Evolutionary conservation across 2,113 vertebrate species (phyloP).

Genomic region (Bombycilla garrulus): DNA sequence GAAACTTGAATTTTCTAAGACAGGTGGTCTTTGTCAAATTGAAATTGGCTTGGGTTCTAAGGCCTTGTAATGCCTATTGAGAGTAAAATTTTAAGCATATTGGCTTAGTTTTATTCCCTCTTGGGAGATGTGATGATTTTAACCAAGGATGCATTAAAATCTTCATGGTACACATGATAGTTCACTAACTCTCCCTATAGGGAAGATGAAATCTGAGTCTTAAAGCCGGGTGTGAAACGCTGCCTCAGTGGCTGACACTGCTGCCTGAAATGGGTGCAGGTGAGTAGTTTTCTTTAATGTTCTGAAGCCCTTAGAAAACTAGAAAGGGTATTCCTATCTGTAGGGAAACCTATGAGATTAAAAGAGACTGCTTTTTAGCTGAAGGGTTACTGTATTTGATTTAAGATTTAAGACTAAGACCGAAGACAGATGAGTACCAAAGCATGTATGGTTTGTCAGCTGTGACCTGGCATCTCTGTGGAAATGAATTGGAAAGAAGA

Average conservation of each 20-base stretch:
- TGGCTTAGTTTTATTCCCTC: not conserved
- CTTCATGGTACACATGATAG: not conserved
- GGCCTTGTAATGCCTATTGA: not conserved
- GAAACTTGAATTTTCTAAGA: not conserved
- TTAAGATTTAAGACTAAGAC: not conserved
- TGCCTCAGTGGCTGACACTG: not conserved
- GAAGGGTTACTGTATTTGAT: not conserved
- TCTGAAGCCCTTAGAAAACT: not conserved
- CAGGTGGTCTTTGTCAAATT: not conserved
- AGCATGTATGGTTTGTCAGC: not conserved
- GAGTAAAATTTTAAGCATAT: not conserved
- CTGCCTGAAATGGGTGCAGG: not conserved
- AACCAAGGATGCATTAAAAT: not conserved
- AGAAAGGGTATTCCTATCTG: not conserved
- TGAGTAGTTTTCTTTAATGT: not conserved
- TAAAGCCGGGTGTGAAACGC: not conserved
- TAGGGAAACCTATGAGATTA: not conserved
- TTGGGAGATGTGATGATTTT: not conserved
- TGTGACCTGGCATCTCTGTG: not conserved
- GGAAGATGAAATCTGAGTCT: not conserved
- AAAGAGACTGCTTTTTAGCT: not conserved
- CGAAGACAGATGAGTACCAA: not conserved
- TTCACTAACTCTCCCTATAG: not conserved
- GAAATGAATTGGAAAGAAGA: not conserved
- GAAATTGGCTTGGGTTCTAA: not conserved